phyloP scores from a whole-genome alignment of 2,888 invertebrate genomes.

The Euproctis similis region DNA sequence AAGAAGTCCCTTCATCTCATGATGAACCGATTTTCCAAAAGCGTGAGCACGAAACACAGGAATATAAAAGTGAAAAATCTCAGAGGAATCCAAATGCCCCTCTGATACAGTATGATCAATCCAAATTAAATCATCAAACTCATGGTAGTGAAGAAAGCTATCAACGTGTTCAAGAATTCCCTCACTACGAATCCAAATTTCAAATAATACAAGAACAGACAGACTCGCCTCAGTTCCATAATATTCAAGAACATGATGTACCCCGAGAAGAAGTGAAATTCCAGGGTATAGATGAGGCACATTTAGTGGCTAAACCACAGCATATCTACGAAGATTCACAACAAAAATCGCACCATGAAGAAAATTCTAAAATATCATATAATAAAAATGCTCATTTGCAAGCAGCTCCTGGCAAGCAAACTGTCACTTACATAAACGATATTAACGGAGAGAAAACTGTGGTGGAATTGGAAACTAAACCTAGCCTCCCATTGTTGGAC shows the following conservation, averaged over 20 bases:
- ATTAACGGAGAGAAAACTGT: constrained; percentile 53
- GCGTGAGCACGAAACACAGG: constrained; percentile 3
- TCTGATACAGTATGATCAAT: background rate
- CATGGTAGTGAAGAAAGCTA: background rate
- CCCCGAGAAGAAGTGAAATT: constrained; percentile 9
- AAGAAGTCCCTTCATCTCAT: constrained; percentile 8
- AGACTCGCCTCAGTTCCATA: constrained; percentile 7
- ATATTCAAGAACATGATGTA: constrained; percentile 9
- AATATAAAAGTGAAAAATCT: constrained; percentile 5
- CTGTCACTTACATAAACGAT: constrained; percentile 38
- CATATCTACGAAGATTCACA: constrained; percentile 10
- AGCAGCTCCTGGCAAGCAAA: constrained; percentile 35
- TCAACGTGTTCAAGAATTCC: constrained; percentile 3
- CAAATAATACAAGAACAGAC: constrained; percentile 10
- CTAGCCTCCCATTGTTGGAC: constrained; percentile 51
- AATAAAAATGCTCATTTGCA: constrained; percentile 32
- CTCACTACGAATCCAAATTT: constrained; percentile 8
- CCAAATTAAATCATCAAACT: background rate
- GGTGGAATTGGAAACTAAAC: constrained; percentile 50
- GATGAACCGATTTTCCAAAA: constrained; percentile 6
- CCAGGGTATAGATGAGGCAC: constrained; percentile 18
- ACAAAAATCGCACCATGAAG: constrained; percentile 15
- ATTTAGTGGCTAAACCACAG: constrained; percentile 10
- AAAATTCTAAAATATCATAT: constrained; percentile 18
- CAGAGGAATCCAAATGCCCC: constrained; percentile 9